Evolutionary conservation across 2,113 vertebrate species (phyloP).

Genomic region (Nyctibius bracteatus): DNA sequence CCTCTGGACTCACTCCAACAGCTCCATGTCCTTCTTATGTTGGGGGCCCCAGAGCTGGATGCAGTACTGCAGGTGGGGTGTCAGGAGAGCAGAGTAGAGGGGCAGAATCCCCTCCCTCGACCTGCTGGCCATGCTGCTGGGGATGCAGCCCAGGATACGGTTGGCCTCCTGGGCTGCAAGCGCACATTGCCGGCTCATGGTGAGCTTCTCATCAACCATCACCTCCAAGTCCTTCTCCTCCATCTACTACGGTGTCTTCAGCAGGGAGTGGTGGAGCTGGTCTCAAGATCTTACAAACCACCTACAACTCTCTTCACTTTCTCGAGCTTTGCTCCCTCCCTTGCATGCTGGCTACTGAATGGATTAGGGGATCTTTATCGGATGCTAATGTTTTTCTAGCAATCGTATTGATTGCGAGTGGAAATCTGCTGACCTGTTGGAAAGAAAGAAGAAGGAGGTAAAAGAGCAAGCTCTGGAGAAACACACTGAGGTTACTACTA

Average conservation of each 20-base stretch:
- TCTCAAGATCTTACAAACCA: not conserved
- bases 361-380: not conserved
- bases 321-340: not conserved
- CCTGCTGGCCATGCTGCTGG: too few relatives aligned
- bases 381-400: not conserved
- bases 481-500: not conserved
- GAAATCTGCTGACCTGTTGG: not conserved
- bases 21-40: too few relatives aligned
- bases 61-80: too few relatives aligned
- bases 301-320: not conserved
- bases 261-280: not conserved
- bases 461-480: not conserved
- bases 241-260: not conserved
- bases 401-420: not conserved
- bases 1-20: too few relatives aligned
- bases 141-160: too few relatives aligned
- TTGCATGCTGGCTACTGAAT: not conserved
- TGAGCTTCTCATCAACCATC: too few relatives aligned
- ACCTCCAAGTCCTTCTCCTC: too few relatives aligned
- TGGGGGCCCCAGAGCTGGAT: too few relatives aligned
- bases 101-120: too few relatives aligned
- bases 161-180: too few relatives aligned
- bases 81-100: too few relatives aligned
- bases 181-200: too few relatives aligned
- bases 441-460: not conserved